Evolutionary conservation across 2,888 invertebrate species (phyloP).

Genomic region (Brassicogethes aeneus): DNA sequence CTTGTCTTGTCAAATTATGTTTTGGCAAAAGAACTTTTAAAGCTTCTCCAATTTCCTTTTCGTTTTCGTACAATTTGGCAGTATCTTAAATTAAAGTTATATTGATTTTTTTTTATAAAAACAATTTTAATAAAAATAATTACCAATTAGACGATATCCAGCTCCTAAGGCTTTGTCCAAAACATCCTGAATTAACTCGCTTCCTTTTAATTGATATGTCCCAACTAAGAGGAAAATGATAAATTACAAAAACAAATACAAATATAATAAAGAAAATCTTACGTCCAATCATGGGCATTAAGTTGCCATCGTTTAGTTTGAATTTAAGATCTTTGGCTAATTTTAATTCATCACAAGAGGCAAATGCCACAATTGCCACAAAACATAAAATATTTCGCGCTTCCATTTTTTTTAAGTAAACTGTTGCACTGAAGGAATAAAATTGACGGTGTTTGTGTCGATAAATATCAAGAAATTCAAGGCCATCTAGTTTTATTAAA

Average conservation of each 20-base stretch:
- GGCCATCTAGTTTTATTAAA: no score
- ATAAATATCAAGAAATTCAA: no score
- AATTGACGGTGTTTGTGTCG: no score
- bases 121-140: conserved; percentile 4
- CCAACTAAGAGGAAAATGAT: conserved; percentile 46
- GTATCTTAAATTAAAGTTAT: conserved; percentile 51
- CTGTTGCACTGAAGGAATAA: no score
- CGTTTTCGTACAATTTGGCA: conserved; percentile 69
- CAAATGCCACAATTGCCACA: no score
- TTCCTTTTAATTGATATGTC: conserved; percentile 52
- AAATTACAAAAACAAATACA: neutral
- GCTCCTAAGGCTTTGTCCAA: conserved; percentile 55
- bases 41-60: conserved; percentile 57
- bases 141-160: conserved; percentile 67
- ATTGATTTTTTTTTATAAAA: neutral
- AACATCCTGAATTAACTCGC: conserved; percentile 43
- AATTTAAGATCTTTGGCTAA: conserved; percentile 27
- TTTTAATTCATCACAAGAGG: conserved; percentile 2
- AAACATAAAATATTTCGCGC: no score
- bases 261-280: conserved; percentile 24
- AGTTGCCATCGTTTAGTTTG: conserved; percentile 40
- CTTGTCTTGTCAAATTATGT: conserved; percentile 55
- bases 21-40: conserved; percentile 58
- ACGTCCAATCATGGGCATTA: conserved; percentile 51
- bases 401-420: no score